Evolutionary conservation across 2,888 invertebrate species (phyloP), one percentile per base, ranked within the genome.

Genomic region (Hirtodrosophila confusa): DNA sequence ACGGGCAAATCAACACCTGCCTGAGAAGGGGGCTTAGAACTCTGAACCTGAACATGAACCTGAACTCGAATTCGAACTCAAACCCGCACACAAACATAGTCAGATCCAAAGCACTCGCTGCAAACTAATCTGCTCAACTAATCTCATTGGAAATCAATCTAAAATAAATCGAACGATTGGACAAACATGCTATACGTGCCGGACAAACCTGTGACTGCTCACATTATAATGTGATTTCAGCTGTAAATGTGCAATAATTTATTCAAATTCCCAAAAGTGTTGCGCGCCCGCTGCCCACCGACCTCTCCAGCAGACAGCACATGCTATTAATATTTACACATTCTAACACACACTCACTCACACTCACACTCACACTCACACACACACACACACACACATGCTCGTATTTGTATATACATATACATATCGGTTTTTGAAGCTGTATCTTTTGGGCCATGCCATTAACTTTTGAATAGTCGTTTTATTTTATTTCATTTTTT

Each of bases 161-260:
- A 83, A 83, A 80, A 78, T 78, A 74, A 78, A 78, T 80, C 80
- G 78, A 78, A 80, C 74, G 74, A 77, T 77, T 80, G 78, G 74
- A 75, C 72, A 79, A 75, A 72, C 76, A 73, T 73, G 77, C 51
- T 74, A 61, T 64, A 69, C 78, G 74, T 77, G 75, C 60, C 49
- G 72, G 67, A 67, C 61, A 45, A 49, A 55, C 60, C 75, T 51
- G 45, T 48, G 69, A 69, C 60, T 79, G 77, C 40, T 66, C 75
- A 75, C 75, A 85, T 82, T 87, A 80, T 75, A 82, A 87, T 82
- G 85, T 87, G 87, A 78, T 87, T 78, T 75, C 55, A 75, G 73
- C 86, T 82, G 82, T 87, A 82, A 87, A 82, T 82, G 87, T 87
- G 87, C 82, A 82, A 82, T 87, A 82, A 87, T 87, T 82, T 82